Evolutionary conservation across 1,140 invertebrate genomes (phyloP).

Genomic region (Brachionus calyciflorus): DNA sequence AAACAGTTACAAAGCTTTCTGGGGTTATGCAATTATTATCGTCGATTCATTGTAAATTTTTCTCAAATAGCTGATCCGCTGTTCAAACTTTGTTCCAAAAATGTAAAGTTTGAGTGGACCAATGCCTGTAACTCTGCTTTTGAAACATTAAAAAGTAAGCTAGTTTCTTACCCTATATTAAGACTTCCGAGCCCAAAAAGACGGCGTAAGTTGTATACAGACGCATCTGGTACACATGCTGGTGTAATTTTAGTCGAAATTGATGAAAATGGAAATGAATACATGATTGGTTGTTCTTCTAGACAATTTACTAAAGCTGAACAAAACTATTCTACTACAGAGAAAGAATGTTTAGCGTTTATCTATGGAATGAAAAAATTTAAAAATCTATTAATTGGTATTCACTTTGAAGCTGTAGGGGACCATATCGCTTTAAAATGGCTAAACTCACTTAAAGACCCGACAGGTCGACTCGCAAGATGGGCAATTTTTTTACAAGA

Average conservation of each 20-base stretch:
- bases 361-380: conserved; percentile 61
- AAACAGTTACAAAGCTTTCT: too few species aligned
- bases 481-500: background rate
- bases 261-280: background rate
- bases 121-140: background rate
- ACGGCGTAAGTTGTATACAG: background rate
- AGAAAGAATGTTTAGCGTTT: conserved; percentile 63
- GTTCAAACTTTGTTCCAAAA: too few species aligned
- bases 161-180: background rate
- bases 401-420: conserved; percentile 62
- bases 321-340: conserved; percentile 58
- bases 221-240: background rate
- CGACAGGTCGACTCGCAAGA: conserved; percentile 54
- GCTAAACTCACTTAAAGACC: conserved; percentile 58
- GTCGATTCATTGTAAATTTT: too few species aligned
- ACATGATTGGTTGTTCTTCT: background rate
- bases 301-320: conserved; percentile 56
- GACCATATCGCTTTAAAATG: conserved; percentile 63
- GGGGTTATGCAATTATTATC: too few species aligned
- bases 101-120: too few species aligned
- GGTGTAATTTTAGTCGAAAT: background rate
- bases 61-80: too few species aligned
- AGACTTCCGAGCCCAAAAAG: background rate
- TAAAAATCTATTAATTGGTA: conserved; percentile 61
- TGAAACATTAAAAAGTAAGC: background rate